Evolutionary conservation across 2,797 vertebrate species (phyloP).

Genomic region (Melanotaenia pygmaea): DNA sequence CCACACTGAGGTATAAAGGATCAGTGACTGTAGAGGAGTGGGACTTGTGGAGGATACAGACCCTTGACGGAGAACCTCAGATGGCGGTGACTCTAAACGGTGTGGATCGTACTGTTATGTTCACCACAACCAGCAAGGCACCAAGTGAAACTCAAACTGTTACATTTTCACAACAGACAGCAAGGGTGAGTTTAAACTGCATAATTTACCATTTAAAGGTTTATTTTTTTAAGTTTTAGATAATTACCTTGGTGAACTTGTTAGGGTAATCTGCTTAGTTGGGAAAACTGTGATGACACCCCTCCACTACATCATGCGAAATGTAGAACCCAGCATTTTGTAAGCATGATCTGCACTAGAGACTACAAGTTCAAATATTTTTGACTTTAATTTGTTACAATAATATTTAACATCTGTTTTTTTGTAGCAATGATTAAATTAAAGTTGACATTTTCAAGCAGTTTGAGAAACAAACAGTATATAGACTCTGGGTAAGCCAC

Average conservation of each 20-base stretch:
- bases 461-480: neutral
- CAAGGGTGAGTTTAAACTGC: constrained; percentile 81
- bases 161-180: constrained; percentile 83
- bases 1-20: constrained; percentile 94
- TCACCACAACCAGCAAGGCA: constrained; percentile 90
- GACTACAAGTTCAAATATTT: neutral
- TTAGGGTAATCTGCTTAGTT: neutral
- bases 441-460: neutral
- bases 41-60: constrained; percentile 96
- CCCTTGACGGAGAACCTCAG: constrained; percentile 88
- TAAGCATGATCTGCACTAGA: neutral
- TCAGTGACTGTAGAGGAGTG: constrained; percentile 88
- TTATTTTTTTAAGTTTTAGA: constrained; percentile 1
- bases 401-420: neutral
- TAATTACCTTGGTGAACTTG: neutral
- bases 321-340: neutral
- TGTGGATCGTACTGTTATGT: constrained; percentile 85
- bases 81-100: constrained; percentile 95
- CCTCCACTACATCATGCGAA: neutral
- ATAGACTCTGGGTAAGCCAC: neutral
- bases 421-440: neutral
- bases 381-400: neutral
- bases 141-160: constrained; percentile 88
- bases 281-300: neutral
- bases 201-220: neutral